These are phyloP conservation scores for Seriola aureovittata DNA, from an alignment of 2,113 vertebrate species.

Conservation along the genomic window DNA sequence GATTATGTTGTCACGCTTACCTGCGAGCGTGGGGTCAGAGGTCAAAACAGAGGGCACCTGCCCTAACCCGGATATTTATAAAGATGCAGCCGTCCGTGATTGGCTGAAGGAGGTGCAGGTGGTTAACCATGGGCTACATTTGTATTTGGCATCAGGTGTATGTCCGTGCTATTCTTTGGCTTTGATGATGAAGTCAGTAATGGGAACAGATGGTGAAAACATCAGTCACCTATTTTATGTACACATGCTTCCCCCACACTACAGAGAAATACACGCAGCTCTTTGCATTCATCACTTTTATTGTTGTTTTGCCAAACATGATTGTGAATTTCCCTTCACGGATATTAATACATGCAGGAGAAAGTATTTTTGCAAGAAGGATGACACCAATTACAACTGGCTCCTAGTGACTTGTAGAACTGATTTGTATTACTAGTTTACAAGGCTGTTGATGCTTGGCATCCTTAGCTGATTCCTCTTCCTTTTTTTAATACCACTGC, in stretches of 20 bases:
- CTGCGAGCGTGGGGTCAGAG: no score
- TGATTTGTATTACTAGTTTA: conserved; percentile 3
- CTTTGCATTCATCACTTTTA: conserved; percentile 8
- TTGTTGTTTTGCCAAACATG: neutral
- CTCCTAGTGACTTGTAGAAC: neutral
- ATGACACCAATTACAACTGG: neutral
- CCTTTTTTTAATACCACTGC: neutral
- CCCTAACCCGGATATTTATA: no score
- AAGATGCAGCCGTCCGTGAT: no score
- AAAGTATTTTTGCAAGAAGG: neutral
- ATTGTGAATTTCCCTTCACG: neutral
- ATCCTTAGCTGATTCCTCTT: neutral
- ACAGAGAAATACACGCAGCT: neutral
- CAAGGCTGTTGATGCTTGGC: neutral
- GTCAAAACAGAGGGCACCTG: no score
- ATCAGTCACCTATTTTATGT: neutral
- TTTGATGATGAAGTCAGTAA: neutral
- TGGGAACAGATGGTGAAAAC: conserved; percentile 37
- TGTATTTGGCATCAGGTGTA: conserved; percentile 28
- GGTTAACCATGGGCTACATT: no score
- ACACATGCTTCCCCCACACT: neutral
- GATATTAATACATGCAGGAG: neutral
- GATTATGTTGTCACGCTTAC: no score
- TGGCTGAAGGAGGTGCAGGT: no score
- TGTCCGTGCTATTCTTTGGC: neutral